Evolutionary conservation across 2,888 invertebrate genomes (phyloP).

Genomic region (Nesidiocoris tenuis): DNA sequence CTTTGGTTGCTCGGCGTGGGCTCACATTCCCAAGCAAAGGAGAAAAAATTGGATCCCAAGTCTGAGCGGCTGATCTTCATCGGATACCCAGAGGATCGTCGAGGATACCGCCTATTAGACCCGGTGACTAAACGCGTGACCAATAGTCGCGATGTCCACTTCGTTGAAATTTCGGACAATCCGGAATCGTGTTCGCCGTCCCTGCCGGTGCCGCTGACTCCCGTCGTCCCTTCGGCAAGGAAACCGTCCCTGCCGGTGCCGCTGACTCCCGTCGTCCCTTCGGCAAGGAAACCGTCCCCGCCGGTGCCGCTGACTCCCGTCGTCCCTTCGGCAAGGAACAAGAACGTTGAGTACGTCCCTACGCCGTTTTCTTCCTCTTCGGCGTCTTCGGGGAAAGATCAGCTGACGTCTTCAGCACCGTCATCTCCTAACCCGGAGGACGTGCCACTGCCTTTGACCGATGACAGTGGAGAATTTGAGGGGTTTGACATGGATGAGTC

Average conservation of each 20-base stretch:
- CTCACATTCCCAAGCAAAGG: conserved; percentile 50
- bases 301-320: neutral
- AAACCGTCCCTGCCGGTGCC: no score
- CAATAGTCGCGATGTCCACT: neutral
- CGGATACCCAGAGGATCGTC: neutral
- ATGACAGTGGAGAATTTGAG: no score
- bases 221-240: neutral
- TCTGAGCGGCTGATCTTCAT: conserved; percentile 49
- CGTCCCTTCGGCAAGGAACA: neutral
- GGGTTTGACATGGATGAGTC: neutral
- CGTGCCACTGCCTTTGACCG: neutral
- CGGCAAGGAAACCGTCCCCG: neutral
- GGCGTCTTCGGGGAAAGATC: neutral
- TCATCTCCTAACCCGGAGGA: no score
- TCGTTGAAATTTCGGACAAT: neutral
- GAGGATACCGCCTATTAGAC: neutral
- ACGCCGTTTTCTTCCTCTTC: no score
- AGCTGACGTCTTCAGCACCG: neutral
- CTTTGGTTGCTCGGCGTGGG: conserved; percentile 39
- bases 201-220: neutral
- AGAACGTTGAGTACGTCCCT: no score
- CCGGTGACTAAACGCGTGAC: neutral
- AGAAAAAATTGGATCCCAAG: conserved; percentile 51
- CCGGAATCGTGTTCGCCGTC: neutral
- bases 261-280: neutral